Evolutionary conservation across 2,113 vertebrate species (phyloP).

Genomic region (Tupaia chinensis): DNA sequence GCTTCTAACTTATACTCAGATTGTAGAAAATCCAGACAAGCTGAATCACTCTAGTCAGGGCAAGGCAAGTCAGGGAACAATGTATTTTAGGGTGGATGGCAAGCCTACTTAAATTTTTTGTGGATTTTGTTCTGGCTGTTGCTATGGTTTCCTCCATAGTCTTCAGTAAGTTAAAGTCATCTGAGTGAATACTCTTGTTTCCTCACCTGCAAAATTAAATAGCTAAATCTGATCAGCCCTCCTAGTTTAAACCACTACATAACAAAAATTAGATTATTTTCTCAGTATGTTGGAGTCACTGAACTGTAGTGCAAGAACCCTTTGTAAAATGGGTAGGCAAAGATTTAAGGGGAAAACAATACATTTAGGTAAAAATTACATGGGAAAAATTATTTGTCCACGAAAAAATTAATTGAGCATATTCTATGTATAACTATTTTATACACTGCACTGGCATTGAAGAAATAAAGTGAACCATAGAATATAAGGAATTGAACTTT

Average conservation of each 20-base stretch:
- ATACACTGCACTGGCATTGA: not conserved
- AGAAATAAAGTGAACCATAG: not conserved
- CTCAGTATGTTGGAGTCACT: not conserved
- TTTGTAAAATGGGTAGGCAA: slow-evolving; percentile 31
- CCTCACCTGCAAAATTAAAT: slow-evolving; percentile 1
- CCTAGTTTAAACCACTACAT: not conserved
- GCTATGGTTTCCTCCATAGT: not conserved
- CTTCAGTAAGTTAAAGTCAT: not conserved
- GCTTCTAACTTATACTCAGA: slow-evolving; percentile 24
- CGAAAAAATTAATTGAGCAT: slow-evolving; percentile 11
- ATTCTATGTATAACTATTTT: not conserved
- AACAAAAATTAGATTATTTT: slow-evolving; percentile 7
- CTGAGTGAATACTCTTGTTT: not conserved
- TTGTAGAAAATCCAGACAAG: slow-evolving; percentile 58
- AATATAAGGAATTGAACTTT: not conserved
- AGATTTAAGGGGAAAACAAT: slow-evolving; percentile 20
- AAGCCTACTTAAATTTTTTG: not conserved
- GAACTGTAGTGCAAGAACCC: not conserved
- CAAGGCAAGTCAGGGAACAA: not conserved
- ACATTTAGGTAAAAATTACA: not conserved
- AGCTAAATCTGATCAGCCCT: not conserved
- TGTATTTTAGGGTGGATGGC: not conserved
- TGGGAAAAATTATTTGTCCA: not conserved
- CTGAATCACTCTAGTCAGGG: slow-evolving; percentile 8
- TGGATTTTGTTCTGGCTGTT: not conserved